phyloP scores from a whole-genome alignment of 2,888 invertebrate species.

The Uloborus plumipes region DNA sequence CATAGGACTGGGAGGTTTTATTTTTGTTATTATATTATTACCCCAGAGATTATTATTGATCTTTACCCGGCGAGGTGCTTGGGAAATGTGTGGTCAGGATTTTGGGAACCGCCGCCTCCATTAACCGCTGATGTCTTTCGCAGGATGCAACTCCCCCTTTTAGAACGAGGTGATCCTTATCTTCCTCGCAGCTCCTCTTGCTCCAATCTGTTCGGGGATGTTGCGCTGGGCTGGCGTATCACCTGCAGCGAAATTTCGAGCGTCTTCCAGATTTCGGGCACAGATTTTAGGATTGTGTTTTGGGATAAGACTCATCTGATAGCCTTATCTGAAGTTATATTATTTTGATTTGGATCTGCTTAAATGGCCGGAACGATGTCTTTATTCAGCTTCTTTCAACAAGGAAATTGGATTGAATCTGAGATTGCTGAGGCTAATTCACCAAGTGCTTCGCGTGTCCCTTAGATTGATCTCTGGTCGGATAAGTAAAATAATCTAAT shows the following conservation, averaged over 20 bases:
- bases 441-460: too few relatives aligned
- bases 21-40: slow-evolving; percentile 51
- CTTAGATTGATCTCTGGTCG: too few relatives aligned
- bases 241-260: slow-evolving; percentile 1
- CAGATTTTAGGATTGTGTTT: too few relatives aligned
- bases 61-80: slow-evolving; percentile 43
- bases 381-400: too few relatives aligned
- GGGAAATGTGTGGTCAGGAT: slow-evolving; percentile 61
- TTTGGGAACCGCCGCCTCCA: slow-evolving; percentile 56
- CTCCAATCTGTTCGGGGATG: neutral
- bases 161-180: slow-evolving; percentile 45
- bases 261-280: too few relatives aligned
- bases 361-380: too few relatives aligned
- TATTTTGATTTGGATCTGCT: too few relatives aligned
- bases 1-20: neutral
- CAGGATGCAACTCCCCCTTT: slow-evolving; percentile 18
- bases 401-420: too few relatives aligned
- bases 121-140: slow-evolving; percentile 51
- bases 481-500: too few relatives aligned
- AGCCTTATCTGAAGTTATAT: too few relatives aligned
- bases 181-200: neutral
- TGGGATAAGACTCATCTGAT: too few relatives aligned
- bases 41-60: slow-evolving; percentile 58
- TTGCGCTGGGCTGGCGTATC: neutral
- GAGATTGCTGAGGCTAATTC: too few relatives aligned